Evolutionary conservation across 2,888 invertebrate genomes (phyloP), one percentile per base, ranked within the genome.

Genomic region (Diploptera punctata): DNA sequence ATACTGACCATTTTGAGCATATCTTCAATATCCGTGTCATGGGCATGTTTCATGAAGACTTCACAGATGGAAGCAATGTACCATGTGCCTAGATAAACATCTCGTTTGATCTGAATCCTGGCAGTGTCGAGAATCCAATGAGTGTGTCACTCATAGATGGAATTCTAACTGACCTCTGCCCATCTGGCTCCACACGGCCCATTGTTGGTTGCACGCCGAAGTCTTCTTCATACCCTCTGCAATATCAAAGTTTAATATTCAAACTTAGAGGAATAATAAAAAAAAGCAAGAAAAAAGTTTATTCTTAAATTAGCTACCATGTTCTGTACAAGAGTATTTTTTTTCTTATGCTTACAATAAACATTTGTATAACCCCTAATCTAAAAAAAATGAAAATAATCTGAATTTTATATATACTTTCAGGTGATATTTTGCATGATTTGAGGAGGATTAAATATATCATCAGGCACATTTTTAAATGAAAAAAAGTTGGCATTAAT

Each of bases 11-110:
- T 84, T 81, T 88, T 89, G 76, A 92, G 82, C 79, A 93, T 86
- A 77, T 86, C 86, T 80, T 91, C 90, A 44, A 93, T 83, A 80
- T 90, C 86, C 31, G 83, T 84, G 78, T 89, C 83, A 80, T 89
- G 87, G 16, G 91, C 90, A 80, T 88, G 85, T 76, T 84, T 82
- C 76, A 89, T 88, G 81, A 92, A 88, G 77, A 88, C 86, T 77
- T 87, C 81, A 81, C 91, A 91, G 77, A 93, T 83, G 75, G 85
- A 85, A 81, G 90, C 88, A 77, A 93, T 89, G 82, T 90, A 92
- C 91, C 91, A 92, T 54, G 91, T 89, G 24, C 93, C 92, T 7
- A 78, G 77, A 29, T 80, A 75, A 4, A 81, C 78, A 82, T 91
- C 88, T 71, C 92, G 79, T 87, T 85, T 0, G 92, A 88, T 76